Evolutionary conservation across 2,113 vertebrate species (phyloP).

Genomic region (Balaeniceps rex): DNA sequence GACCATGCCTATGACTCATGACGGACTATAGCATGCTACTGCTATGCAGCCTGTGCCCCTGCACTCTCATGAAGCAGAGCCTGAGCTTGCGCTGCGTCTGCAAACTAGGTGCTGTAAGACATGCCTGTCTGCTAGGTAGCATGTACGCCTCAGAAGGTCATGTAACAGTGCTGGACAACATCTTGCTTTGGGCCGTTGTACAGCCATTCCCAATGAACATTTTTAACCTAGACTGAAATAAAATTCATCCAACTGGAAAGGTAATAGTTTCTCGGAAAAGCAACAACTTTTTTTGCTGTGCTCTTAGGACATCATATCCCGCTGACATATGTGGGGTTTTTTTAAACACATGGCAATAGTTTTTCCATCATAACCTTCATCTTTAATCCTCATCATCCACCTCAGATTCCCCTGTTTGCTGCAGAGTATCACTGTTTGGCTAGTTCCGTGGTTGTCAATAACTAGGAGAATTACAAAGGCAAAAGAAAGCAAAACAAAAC

Average conservation of each 20-base stretch:
- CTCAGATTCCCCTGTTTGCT: background rate
- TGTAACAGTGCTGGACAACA: background rate
- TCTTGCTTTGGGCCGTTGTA: background rate
- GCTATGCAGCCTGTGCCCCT: background rate
- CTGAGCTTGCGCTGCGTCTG: background rate
- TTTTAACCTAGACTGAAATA: background rate
- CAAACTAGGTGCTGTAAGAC: background rate
- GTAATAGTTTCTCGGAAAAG: background rate
- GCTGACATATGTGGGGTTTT: fast-evolving
- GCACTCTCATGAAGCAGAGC: background rate
- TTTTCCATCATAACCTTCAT: background rate
- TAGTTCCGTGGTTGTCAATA: background rate
- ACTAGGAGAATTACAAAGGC: background rate
- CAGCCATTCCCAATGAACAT: background rate
- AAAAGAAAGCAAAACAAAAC: background rate
- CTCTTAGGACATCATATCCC: background rate
- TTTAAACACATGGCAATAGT: background rate
- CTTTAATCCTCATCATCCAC: background rate
- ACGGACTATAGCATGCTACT: background rate
- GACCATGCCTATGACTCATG: background rate
- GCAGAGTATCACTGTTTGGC: background rate
- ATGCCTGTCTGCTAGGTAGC: background rate
- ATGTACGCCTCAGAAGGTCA: background rate
- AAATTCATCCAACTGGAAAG: background rate
- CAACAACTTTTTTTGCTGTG: background rate